Evolutionary conservation across 2,797 vertebrate species (phyloP).

Genomic region (Manis javanica): DNA sequence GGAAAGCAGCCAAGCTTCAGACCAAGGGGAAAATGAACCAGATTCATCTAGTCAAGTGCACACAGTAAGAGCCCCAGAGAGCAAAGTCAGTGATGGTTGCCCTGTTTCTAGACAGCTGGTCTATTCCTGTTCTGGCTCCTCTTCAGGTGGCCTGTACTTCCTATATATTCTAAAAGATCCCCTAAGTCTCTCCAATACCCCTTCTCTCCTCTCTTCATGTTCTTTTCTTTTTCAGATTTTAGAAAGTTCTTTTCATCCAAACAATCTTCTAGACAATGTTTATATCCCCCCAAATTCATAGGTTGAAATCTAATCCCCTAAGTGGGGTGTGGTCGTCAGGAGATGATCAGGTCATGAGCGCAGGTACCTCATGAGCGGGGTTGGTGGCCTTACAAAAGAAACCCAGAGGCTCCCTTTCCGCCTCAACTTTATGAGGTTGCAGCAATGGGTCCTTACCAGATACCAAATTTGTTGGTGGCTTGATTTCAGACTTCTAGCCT

Average conservation of each 20-base stretch:
- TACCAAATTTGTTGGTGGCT: no score
- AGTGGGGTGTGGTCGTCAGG: background rate
- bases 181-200: background rate
- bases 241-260: background rate
- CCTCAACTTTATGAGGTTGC: background rate
- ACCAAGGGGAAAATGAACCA: background rate
- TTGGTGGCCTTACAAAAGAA: background rate
- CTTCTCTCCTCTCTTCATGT: background rate
- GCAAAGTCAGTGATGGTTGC: background rate
- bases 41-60: background rate
- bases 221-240: background rate
- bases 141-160: background rate
- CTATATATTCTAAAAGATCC: background rate
- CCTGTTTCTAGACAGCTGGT: background rate
- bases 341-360: background rate
- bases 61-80: background rate
- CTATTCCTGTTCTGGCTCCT: background rate
- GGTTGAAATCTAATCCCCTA: background rate
- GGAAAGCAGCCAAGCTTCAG: background rate
- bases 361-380: background rate
- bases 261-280: background rate
- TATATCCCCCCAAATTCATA: background rate
- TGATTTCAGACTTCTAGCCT: background rate
- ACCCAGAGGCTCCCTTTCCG: background rate
- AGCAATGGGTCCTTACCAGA: background rate